Base-by-base conservation (phyloP, 2,888 invertebrate genomes). In the Sphinx pinastri region DNA sequence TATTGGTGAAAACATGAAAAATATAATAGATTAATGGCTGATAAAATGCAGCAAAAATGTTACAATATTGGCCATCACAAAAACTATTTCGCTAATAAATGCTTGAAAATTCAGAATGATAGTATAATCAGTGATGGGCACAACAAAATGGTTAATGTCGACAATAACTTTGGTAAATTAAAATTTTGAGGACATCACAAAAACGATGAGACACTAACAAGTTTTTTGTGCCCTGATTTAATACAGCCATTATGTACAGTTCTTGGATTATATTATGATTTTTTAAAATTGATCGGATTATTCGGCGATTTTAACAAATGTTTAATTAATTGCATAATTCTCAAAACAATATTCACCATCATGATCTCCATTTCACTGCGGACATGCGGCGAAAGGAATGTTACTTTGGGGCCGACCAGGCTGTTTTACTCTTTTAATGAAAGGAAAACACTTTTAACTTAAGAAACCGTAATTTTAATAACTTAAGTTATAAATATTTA, bases 401-500 rank as follows among this genome's bases (percentile, higher is more conserved):
- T 93, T 89, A 88, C 85, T 87, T 84, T 83, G 89, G 92, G 92
- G 92, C 93, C 90, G 94, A 93, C 92, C 92, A 84, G 88, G 87
- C 92, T 89, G 85, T 85, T 79, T 80, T 80, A 84, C 80, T 84
- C 87, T 88, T 84, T 81, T 85, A 79, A 86, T 86, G 88, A 93
- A 94, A 94, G 94, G 94, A 94, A 94, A 94, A 94, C 94, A 94
- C 94, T 91, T 93, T 93, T 94, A 94, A 94, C 94, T 94, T 94
- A 94, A 94, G 94, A 94, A 94, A 93, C 94, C 94, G 93, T 94
- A 94, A 94, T 94, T 94, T 94, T 94, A 94, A 94, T 94, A 94
- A 94, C 94, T 94, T 94, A 94, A 94, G 94, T 94, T 94, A 94
- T 94, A 94, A 94, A 94, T 94, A 94, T 94, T 94, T 94, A 94